Evolutionary conservation across 2,888 invertebrate genomes (phyloP).

Genomic region (Caprella mutica): DNA sequence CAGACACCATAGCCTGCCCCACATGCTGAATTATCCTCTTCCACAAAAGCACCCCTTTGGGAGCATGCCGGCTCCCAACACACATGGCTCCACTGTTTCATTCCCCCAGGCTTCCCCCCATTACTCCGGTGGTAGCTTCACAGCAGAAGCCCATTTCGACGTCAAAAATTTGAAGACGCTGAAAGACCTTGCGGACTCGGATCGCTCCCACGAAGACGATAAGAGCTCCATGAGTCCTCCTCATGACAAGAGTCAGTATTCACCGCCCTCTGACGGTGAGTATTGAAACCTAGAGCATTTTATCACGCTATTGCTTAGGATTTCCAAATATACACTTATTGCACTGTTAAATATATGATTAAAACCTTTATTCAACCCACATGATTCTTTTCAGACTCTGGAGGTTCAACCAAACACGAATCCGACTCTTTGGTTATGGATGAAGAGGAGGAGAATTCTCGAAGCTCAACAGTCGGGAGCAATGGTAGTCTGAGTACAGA

Average conservation of each 20-base stretch:
- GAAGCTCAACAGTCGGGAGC: slow-evolving; percentile 1
- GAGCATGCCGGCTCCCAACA: too few relatives aligned
- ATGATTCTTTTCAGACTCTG: not conserved
- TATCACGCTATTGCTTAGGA: too few relatives aligned
- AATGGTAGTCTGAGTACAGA: not conserved
- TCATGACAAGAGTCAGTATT: slow-evolving; percentile 20
- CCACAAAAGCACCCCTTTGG: too few relatives aligned
- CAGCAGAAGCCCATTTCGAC: not conserved
- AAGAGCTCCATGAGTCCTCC: slow-evolving; percentile 27
- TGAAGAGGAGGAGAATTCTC: slow-evolving; percentile 5
- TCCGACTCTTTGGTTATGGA: slow-evolving; percentile 6
- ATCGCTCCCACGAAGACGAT: slow-evolving; percentile 15
- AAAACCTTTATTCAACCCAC: too few relatives aligned
- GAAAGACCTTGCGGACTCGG: not conserved
- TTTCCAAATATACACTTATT: too few relatives aligned
- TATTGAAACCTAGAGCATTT: too few relatives aligned
- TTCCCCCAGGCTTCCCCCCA: slow-evolving; percentile 1
- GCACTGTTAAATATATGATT: too few relatives aligned
- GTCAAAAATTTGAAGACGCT: not conserved
- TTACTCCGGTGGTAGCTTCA: not conserved
- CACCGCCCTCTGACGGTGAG: slow-evolving; percentile 29
- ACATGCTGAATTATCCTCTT: too few relatives aligned
- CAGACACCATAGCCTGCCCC: too few relatives aligned
- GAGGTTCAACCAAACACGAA: slow-evolving; percentile 3
- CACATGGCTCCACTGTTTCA: too few relatives aligned